Base-by-base conservation (phyloP, 2,797 vertebrate genomes). In the Pelodytes ibericus region DNA sequence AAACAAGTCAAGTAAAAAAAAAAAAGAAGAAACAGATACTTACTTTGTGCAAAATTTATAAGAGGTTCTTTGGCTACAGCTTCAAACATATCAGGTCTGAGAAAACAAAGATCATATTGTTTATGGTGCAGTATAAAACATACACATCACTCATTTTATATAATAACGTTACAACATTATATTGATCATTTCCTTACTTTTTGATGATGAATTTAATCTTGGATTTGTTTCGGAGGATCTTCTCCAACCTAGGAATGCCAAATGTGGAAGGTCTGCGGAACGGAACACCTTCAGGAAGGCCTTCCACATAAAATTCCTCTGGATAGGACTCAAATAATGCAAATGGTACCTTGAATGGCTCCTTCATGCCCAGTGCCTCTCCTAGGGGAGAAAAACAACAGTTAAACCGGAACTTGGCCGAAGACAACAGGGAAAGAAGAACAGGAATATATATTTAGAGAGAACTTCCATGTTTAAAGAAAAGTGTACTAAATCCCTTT, bases 151-250 rank as follows among this genome's bases (percentile, higher is more conserved):
- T 36, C 25, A 25, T 2, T 4, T 16, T n/a, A 66, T 6, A 62
- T 22, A 47, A 47, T 13, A 4, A 47, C 18, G 4, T 47, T 10
- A 18, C 13, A 47, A 24, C 16, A 11, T 10, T 20, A 63, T 27
- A 29, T 13, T 13, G 36, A 39, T 8, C 13, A 26, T 47, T 18
- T 3, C 9, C 84, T 85, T 87, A 93, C 92, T 92, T 92, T 83
- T 92, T 93, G 83, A 93, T 89, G 81, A 93, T 53, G 69, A 93
- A 92, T 82, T 85, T 93, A 68, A 93, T 92, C 83, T 89, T 92
- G 4, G 89, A 66, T 84, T 77, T 89, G 81, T 90, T 92, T 81
- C 91, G 84, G 26, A 93, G 88, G 25, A 93, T 93, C 84, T 93
- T 93, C 82, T 93, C 92, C 77, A 93, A 82, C 41, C 92, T 85